Evolutionary conservation across 1,140 invertebrate species (phyloP), one percentile per base, ranked within the genome.

Genomic region (Eriosoma lanigerum): DNA sequence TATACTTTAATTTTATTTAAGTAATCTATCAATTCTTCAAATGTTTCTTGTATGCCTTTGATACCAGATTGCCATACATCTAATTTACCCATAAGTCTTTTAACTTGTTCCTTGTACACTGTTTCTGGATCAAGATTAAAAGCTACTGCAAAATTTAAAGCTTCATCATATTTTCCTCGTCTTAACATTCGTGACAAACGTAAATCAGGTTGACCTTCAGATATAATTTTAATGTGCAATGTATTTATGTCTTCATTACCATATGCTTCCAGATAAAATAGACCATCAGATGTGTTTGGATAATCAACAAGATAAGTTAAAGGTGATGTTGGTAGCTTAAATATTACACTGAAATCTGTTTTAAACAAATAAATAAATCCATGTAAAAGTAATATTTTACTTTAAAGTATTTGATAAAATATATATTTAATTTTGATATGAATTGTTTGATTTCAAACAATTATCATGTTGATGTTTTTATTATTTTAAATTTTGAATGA

Each of bases 111-210:
- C 70, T 82, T 84, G 80, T 86, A 85, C 66, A 88, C 85, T 10
- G 81, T 60, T 82, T 86, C 85, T 50, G 83, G 80, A 73, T 85
- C 82, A n/a, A 88, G 82, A 64, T 82, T 82, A 83, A 86, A 86
- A 75, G 84, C 84, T n/a, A 50, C 78, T 3, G 87, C 87, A 83
- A 87, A 87, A 44, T 76, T 81, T 82, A 85, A 83, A 17, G 87
- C 87, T 83, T 86, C 85, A 24, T 85, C 83, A 80, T 86, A 87
- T 82, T 86, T 85, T 44, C 82, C 82, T 73, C 83, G 82, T 78
- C 83, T 84, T 52, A 87, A 78, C 50, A 88, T 84, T 82, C 86
- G 83, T 56, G 85, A 83, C 13, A 87, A 84, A 21, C 86, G 84
- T 80, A 81, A 72, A 29, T 86, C 85, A 8, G 85, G 85, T 52